phyloP scores from a whole-genome alignment of 1,140 invertebrate species.

The Stegodyphus dumicola region DNA sequence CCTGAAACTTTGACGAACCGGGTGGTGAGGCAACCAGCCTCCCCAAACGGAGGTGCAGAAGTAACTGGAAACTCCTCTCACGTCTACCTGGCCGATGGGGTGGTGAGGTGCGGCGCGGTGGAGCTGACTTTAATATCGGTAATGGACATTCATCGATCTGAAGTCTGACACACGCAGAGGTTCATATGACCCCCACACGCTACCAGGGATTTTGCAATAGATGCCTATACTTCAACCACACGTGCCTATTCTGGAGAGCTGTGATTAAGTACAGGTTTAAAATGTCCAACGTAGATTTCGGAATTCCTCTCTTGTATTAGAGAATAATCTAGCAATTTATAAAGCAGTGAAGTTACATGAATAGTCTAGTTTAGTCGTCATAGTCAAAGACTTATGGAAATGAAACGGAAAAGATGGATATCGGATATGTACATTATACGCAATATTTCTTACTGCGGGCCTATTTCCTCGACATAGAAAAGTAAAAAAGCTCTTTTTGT shows the following conservation, averaged over 20 bases:
- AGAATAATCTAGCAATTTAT: too few relatives aligned
- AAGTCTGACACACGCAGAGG: constrained; percentile 21
- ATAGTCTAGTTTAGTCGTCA: too few relatives aligned
- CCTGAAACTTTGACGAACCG: too few relatives aligned
- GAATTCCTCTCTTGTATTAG: too few relatives aligned
- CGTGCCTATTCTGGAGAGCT: not conserved
- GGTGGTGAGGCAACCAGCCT: too few relatives aligned
- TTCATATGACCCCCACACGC: not conserved
- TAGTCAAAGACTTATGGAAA: too few relatives aligned
- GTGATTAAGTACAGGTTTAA: not conserved
- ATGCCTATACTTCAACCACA: not conserved
- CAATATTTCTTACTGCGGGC: too few relatives aligned
- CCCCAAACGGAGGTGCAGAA: constrained; percentile 1
- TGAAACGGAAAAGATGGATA: too few relatives aligned
- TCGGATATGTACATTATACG: too few relatives aligned
- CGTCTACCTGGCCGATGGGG: constrained; percentile 14
- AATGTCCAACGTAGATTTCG: not conserved
- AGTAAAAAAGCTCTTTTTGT: too few relatives aligned
- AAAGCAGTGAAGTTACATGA: too few relatives aligned
- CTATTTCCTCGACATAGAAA: too few relatives aligned
- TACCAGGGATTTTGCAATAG: not conserved
- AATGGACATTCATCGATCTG: constrained; percentile 37
- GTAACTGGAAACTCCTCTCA: constrained; percentile 25
- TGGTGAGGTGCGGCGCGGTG: not conserved
- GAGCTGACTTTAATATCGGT: constrained; percentile 25